Percentiles rank a stretch among this genome's conserved stretches.
Conservation (phyloP, 2,797 vertebrate species). For the Erethizon dorsatum region DNA sequence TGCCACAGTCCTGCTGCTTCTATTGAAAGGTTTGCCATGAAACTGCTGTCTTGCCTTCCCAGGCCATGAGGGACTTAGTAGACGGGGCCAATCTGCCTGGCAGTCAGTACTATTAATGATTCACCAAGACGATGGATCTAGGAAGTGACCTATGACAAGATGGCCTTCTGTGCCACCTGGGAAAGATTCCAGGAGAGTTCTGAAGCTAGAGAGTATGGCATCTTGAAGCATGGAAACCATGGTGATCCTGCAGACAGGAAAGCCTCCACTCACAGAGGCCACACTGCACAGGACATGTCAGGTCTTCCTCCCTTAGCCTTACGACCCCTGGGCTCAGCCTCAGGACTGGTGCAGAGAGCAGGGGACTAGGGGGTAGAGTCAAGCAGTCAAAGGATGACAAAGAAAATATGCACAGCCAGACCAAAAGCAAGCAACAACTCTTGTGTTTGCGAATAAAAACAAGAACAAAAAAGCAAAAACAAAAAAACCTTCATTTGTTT, state of each 20-base stretch:
- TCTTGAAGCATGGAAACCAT: conserved; percentile 48
- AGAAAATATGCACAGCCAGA: not conserved
- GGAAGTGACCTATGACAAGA: conserved; percentile 86
- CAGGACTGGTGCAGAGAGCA: not conserved
- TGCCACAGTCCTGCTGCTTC: conserved; percentile 71
- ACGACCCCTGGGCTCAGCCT: not conserved
- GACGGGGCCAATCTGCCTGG: conserved; percentile 85
- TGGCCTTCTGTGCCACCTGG: conserved; percentile 76
- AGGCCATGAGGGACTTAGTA: conserved; percentile 86
- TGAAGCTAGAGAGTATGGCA: conserved; percentile 76
- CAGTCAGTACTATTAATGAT: conserved; percentile 87
- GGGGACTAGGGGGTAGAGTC: not conserved
- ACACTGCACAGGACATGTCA: not conserved
- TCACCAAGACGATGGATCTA: conserved; percentile 85
- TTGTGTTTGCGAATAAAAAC: not conserved
- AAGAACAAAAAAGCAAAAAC: not conserved
- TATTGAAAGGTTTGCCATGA: conserved; percentile 81
- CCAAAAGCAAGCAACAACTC: not conserved
- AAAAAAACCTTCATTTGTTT: not conserved
- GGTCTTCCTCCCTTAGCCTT: not conserved
- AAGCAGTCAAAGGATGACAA: not conserved
- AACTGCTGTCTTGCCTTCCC: conserved; percentile 87
- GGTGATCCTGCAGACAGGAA: rapidly evolving
- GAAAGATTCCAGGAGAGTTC: conserved; percentile 78
- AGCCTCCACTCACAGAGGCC: not conserved